Base-by-base conservation (phyloP, 1,140 invertebrate genomes). In the Musca domestica region DNA sequence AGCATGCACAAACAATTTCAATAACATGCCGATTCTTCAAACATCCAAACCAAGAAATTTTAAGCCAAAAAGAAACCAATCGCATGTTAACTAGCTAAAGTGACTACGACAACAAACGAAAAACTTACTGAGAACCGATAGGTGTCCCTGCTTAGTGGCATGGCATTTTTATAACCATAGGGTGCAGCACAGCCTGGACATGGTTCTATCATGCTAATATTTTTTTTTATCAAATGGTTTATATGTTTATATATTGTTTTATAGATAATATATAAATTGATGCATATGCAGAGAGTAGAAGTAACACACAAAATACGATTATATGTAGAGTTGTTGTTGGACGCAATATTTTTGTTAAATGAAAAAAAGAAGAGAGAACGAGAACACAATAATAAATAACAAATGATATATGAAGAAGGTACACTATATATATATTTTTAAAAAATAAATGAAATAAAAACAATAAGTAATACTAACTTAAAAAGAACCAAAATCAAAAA, bases 161-260 rank as follows among this genome's bases (percentile, higher is more conserved):
- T 83, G 73, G 90, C 86, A 82, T 90, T 86, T 74, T 84, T 85
- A 80, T 86, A 91, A 72, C 85, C 86, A 74, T 90, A 91, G 22
- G 89, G 86, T 15, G 84, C 75, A 63, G 83, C 84, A 75, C 87
- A 88, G 19, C 70, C 73, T 48, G 74, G 70, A 74, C 87, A 87
- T 5, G 85, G 86, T 19, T 76, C 56, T 58, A 27, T 52, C 48
- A 70, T 52, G 76, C 69, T 73, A 68, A 71, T 86, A 80, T 73
- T 85, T 86, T 67, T 66, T 70, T 64, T 69, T 67, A 52, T 41
- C 49, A 20, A 17, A 63, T 63, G 27, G 27, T 30, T 30, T 41
- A 41, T 41, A 41, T 12, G 10, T 41, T 41, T 41, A 41, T 41
- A 30, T 30, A 10, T 41, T 41, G 12, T 41, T n/a, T 10, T 41